Conservation (phyloP, 2,113 vertebrate genomes). For the Porphyrio hochstetteri region DNA sequence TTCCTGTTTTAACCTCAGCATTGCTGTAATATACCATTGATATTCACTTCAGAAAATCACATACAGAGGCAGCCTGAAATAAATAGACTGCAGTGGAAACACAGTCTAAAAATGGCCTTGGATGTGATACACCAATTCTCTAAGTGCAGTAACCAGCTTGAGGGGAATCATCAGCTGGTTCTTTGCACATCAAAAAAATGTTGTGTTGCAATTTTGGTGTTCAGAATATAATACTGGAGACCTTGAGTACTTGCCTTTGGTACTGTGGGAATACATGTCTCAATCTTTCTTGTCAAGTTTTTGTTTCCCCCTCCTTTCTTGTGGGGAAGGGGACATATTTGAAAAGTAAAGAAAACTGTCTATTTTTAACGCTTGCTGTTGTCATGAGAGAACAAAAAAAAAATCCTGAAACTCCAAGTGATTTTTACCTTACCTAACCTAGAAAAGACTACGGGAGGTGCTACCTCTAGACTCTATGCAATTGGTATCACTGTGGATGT, state of each 20-base stretch:
- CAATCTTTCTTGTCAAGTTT: neutral
- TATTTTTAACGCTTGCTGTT: neutral
- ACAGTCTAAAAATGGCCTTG: neutral
- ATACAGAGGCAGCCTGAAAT: neutral
- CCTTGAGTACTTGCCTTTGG: neutral
- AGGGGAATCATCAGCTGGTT: neutral
- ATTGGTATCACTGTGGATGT: neutral
- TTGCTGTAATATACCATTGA: neutral
- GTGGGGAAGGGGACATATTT: fast-evolving
- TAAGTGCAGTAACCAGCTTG: neutral
- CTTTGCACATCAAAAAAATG: neutral
- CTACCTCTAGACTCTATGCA: neutral
- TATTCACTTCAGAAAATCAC: neutral
- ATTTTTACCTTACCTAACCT: neutral
- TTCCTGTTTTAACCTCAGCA: neutral
- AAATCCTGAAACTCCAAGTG: neutral
- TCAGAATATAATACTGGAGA: neutral
- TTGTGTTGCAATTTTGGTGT: neutral
- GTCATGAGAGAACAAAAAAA: neutral
- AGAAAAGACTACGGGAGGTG: neutral
- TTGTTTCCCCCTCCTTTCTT: neutral
- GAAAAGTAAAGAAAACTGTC: neutral
- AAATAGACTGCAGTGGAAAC: neutral
- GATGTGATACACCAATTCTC: neutral
- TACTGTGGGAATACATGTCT: neutral